phyloP scores from a whole-genome alignment of 1,140 invertebrate species.

The Carcinoscorpius rotundicauda region DNA sequence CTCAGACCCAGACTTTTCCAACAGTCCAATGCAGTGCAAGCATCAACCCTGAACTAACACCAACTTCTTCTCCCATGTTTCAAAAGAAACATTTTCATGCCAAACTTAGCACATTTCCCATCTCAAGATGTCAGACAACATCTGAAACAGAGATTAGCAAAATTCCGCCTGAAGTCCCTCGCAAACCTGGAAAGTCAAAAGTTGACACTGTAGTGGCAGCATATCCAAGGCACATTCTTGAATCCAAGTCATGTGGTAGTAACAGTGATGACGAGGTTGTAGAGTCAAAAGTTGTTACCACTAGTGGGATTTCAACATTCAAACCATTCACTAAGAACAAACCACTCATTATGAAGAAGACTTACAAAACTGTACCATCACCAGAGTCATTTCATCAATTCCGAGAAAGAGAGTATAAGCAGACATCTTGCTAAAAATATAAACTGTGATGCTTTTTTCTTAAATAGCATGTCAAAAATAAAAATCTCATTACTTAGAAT shows the following conservation, averaged over 20 bases:
- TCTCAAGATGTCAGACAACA: background rate
- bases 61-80: background rate
- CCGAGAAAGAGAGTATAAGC: conserved; percentile 2
- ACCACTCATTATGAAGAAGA: background rate
- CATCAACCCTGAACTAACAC: conserved; percentile 5
- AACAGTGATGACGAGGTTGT: background rate
- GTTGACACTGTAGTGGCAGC: background rate
- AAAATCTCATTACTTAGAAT: too few relatives aligned
- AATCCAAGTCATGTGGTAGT: too few relatives aligned
- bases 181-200: background rate
- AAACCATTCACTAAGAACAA: background rate
- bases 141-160: background rate
- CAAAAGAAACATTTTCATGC: too few relatives aligned
- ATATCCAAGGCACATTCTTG: background rate
- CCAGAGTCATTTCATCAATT: background rate
- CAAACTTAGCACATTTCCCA: background rate
- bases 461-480: too few relatives aligned
- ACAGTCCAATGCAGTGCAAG: conserved; percentile 22
- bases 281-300: too few relatives aligned
- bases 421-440: background rate
- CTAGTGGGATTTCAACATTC: background rate
- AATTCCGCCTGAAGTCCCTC: background rate
- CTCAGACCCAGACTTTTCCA: conserved; percentile 27
- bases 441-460: too few relatives aligned
- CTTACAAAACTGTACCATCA: background rate